A percentile compares a stretch with the other conserved stretches of the same genome.
These are phyloP conservation scores for Lepeophtheirus nordmannii DNA, from an alignment of 2,888 invertebrate species.

Conservation along the genomic window DNA sequence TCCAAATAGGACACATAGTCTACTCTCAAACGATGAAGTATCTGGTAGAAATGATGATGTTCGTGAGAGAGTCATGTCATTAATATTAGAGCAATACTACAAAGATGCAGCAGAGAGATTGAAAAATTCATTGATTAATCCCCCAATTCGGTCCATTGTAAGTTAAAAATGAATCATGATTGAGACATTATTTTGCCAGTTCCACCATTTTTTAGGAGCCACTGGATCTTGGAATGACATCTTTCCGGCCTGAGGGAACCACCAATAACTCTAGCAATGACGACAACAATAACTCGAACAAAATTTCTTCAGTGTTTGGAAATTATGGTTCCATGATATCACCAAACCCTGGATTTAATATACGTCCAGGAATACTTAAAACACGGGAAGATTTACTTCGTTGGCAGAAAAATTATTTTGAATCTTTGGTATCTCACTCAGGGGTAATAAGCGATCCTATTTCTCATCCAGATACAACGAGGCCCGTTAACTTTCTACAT, in stretches of 20 bases:
- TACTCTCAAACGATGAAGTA: too few species aligned
- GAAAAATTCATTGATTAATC: background rate
- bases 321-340: background rate
- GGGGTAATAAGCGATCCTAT: background rate
- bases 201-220: background rate
- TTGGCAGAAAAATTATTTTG: background rate
- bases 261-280: background rate
- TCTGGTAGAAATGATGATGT: background rate
- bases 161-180: too few species aligned
- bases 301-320: background rate
- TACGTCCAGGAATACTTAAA: background rate
- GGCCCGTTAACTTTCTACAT: background rate
- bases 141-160: background rate
- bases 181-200: too few species aligned
- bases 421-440: background rate
- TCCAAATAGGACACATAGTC: too few species aligned
- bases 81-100: slow-evolving; percentile 13
- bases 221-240: background rate
- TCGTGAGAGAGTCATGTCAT: slow-evolving; percentile 13
- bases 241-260: background rate
- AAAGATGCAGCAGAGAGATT: slow-evolving; percentile 2
- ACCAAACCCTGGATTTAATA: background rate
- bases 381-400: background rate
- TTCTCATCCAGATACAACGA: background rate
- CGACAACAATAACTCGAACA: background rate